Evolutionary conservation across 2,797 vertebrate species (phyloP).

Genomic region (Rhincodon typus): DNA sequence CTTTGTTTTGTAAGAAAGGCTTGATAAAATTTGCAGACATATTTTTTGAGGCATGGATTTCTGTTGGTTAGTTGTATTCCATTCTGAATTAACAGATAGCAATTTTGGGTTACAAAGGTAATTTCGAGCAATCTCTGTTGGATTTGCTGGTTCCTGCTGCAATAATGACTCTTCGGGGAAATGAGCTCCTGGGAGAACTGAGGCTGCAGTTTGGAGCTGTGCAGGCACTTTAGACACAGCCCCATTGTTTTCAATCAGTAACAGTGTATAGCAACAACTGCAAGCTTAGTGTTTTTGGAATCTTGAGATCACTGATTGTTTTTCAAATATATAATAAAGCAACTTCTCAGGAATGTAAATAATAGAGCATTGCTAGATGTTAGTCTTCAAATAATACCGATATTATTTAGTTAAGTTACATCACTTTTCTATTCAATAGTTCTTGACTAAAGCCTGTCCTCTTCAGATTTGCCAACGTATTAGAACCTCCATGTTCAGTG

Average conservation of each 20-base stretch:
- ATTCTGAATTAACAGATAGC: not conserved
- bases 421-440: not conserved
- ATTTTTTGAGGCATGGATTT: not conserved
- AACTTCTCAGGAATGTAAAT: not conserved
- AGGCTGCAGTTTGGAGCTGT: not conserved
- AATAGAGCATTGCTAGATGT: not conserved
- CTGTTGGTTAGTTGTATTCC: not conserved
- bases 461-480: not conserved
- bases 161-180: not conserved
- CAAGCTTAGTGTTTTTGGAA: not conserved
- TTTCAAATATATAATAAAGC: not conserved
- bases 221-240: not conserved
- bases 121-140: not conserved
- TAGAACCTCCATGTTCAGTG: not conserved
- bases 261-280: not conserved
- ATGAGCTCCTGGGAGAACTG: not conserved
- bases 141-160: not conserved
- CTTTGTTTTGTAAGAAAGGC: not conserved
- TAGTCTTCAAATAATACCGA: not conserved
- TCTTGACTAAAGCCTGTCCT: not conserved
- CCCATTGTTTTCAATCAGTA: not conserved
- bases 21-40: not conserved
- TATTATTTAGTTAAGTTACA: not conserved
- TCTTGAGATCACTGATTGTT: not conserved
- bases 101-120: not conserved